Conservation (phyloP, 2,113 vertebrate species). For the Hydrolagus affinis region DNA sequence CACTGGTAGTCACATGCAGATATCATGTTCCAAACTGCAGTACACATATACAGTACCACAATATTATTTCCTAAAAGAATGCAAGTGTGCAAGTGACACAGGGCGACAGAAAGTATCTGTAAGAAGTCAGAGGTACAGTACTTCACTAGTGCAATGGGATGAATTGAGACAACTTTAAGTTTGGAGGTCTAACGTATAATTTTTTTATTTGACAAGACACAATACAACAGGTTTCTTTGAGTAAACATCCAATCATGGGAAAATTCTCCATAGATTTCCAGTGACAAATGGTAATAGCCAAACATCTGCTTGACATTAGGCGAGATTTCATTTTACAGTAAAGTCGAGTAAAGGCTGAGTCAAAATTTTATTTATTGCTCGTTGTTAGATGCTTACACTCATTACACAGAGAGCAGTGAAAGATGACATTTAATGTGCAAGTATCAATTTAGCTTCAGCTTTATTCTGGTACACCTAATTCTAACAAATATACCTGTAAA, state of each 20-base stretch:
- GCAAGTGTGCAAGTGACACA: no score
- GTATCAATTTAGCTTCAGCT: background rate
- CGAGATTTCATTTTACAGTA: background rate
- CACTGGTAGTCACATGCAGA: no score
- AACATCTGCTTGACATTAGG: background rate
- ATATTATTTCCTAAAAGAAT: no score
- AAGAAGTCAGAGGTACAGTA: no score
- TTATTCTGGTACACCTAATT: slow-evolving; percentile 1
- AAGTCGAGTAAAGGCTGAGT: background rate
- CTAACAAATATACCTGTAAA: background rate
- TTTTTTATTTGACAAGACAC: no score
- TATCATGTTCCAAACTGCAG: no score
- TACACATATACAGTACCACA: no score
- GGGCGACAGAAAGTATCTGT: no score
- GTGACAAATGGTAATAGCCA: background rate
- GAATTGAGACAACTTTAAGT: no score
- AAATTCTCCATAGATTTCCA: background rate
- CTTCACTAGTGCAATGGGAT: no score
- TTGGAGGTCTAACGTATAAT: no score
- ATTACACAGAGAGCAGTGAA: background rate
- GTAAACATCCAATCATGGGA: background rate
- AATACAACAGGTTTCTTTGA: no score
- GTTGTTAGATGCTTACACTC: background rate
- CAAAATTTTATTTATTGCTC: background rate
- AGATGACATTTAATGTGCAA: background rate